phyloP scores from a whole-genome alignment of 2,797 vertebrate genomes.

The Enteromius trimaculatus region DNA sequence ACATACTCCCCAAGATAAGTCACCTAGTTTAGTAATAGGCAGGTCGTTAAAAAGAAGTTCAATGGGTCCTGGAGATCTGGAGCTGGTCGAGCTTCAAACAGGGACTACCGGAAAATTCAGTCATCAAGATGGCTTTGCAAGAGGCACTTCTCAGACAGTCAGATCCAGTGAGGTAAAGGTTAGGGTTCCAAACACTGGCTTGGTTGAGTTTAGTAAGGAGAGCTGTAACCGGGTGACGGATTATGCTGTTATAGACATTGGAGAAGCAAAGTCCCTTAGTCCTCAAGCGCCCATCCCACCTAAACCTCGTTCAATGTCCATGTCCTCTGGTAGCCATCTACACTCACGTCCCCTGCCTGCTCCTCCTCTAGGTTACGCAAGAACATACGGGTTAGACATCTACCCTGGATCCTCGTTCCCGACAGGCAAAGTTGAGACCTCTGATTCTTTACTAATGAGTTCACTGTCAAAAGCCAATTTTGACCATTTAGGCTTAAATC shows the following conservation, averaged over 20 bases:
- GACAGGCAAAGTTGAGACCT: slow-evolving; percentile 76
- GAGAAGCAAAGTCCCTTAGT: slow-evolving; percentile 49
- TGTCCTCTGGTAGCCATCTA: slow-evolving; percentile 76
- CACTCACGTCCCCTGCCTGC: slow-evolving; percentile 80
- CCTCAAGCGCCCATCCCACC: slow-evolving; percentile 77
- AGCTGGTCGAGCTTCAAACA: slow-evolving; percentile 80
- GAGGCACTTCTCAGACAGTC: slow-evolving; percentile 66
- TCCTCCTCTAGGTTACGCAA: slow-evolving; percentile 75
- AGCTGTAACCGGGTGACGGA: slow-evolving; percentile 78
- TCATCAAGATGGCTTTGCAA: slow-evolving; percentile 64
- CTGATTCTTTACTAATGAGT: slow-evolving; percentile 82
- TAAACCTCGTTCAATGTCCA: slow-evolving; percentile 80
- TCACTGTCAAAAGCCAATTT: slow-evolving; percentile 76
- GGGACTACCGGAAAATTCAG: slow-evolving; percentile 74
- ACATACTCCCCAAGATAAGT: slow-evolving; percentile 84
- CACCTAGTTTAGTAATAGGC: slow-evolving; percentile 73
- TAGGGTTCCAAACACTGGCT: slow-evolving; percentile 75
- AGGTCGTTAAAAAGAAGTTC: slow-evolving; percentile 64
- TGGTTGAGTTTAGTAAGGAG: slow-evolving; percentile 79
- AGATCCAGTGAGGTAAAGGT: slow-evolving; percentile 79
- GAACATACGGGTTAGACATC: slow-evolving; percentile 71
- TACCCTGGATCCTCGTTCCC: slow-evolving; percentile 67
- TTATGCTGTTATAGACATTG: slow-evolving; percentile 81
- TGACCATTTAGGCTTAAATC: slow-evolving; percentile 82
- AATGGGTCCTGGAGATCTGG: slow-evolving; percentile 74